Evolutionary conservation across 2,797 vertebrate genomes (phyloP).

Genomic region (Hyperoplus lanceolatus): DNA sequence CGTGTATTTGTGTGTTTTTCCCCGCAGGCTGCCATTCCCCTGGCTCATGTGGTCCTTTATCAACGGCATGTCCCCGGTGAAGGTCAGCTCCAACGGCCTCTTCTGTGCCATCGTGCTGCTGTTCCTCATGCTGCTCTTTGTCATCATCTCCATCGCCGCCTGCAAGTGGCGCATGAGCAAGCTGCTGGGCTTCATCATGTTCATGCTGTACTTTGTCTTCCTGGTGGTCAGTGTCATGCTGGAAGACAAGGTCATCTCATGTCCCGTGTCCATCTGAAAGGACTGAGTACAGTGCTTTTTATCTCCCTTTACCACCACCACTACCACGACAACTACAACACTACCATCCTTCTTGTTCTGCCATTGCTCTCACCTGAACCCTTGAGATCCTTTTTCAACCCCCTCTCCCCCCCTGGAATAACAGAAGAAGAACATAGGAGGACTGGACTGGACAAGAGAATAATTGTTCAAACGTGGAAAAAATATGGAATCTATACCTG

Average conservation of each 20-base stretch:
- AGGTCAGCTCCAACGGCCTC: conserved; percentile 97
- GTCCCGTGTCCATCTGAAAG: conserved; percentile 92
- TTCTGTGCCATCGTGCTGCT: conserved; percentile 99
- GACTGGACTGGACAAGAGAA: conserved; percentile 15
- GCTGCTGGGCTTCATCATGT: conserved; percentile 95
- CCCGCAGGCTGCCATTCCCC: conserved; percentile 93
- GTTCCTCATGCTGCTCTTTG: conserved; percentile 99
- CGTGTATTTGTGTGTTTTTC: conserved; percentile 12
- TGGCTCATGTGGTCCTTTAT: conserved; percentile 92
- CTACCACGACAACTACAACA: conserved; percentile 15
- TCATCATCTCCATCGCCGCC: conserved; percentile 96
- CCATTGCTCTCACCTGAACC: conserved; percentile 51
- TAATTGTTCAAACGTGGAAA: not conserved
- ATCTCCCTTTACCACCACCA: conserved; percentile 19
- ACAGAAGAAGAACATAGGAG: conserved; percentile 22
- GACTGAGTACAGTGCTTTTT: conserved; percentile 16
- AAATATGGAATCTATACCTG: conserved; percentile 15
- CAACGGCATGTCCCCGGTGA: conserved; percentile 85
- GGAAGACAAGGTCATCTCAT: conserved; percentile 93
- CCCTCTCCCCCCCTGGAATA: conserved; percentile 32
- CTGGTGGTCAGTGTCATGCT: conserved; percentile 96
- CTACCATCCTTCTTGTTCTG: conserved; percentile 55
- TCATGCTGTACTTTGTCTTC: conserved; percentile 96
- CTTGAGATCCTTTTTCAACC: conserved; percentile 43
- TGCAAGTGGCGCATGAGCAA: conserved; percentile 99